Evolutionary conservation across 1,140 invertebrate genomes (phyloP), one percentile per base, ranked within the genome.

Genomic region (Papilio aristodemus): DNA sequence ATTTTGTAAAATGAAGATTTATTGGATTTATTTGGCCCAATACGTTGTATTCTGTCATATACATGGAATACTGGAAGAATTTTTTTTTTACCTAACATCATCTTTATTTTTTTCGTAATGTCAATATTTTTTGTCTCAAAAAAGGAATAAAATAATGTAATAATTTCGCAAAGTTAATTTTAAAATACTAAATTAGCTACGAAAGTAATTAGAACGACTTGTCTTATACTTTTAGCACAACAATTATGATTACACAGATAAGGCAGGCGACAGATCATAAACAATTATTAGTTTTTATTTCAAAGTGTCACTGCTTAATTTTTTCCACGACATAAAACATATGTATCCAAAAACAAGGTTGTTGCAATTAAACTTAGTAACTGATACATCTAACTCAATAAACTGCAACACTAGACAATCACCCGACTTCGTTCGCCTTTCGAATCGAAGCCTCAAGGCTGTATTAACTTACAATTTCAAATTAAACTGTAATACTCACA

Each of bases 401-500:
- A 50, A 68, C 43, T 46, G 46, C 10, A 69, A 71, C 36, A 74
- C 68, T 72, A 73, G 37, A 57, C 63, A 66, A 70, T 50, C 66
- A 62, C 72, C 67, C 58, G 72, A 71, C 69, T 78, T 75, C 78
- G 71, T 79, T 75, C 73, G 76, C 76, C 78, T 78, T 75, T 80
- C 72, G 63, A 77, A 74, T 76, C 41, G 63, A 71, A 78, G 43
- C 71, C 72, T 73, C 74, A 71, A 41, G 67, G 74, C 72, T 68
- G 25, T 77, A 62, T 38, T 67, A 77, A 71, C 78, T 80, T 75
- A 75, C 69, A 75, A 70, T 74, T 74, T 57, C 36, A 74, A 62
- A 69, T 73, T 62, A 69, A 63, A 74, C 46, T 36, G 57, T 27
- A 67, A 71, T 83, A 90, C 87, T 88, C 78, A 90, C 87, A 71